A percentile compares a stretch with the other conserved stretches of the same genome.
These are phyloP conservation scores for Pagetopsis macropterus DNA, from an alignment of 2,797 vertebrate genomes.

Conservation along the genomic window DNA sequence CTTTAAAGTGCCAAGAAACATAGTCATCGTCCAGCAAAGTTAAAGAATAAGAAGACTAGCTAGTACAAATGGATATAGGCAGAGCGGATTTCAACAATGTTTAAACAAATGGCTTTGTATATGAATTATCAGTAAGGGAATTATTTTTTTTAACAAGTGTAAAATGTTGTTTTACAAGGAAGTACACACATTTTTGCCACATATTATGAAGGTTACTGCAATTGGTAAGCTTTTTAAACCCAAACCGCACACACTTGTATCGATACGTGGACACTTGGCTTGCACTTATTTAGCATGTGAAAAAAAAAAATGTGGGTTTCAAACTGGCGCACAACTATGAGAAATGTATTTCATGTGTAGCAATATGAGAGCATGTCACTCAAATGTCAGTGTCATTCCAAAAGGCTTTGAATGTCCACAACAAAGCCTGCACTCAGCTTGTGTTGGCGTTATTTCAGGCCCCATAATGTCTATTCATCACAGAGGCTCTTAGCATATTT, in stretches of 20 bases:
- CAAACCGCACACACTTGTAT: neutral
- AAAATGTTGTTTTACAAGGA: too few species aligned
- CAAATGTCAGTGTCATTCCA: slow-evolving; percentile 1
- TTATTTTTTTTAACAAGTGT: too few species aligned
- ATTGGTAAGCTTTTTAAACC: neutral
- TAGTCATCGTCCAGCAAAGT: too few species aligned
- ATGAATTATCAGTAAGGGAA: neutral
- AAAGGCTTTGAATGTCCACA: slow-evolving; percentile 9
- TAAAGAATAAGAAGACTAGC: too few species aligned
- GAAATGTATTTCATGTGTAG: neutral
- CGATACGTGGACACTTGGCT: neutral
- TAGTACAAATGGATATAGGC: too few species aligned
- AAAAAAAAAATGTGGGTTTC: neutral
- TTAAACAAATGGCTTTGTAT: too few species aligned
- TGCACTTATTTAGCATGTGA: neutral
- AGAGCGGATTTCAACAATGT: too few species aligned
- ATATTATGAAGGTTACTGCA: too few species aligned
- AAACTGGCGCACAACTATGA: neutral
- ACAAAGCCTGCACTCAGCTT: neutral
- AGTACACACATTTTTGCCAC: too few species aligned
- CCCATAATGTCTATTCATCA: slow-evolving; percentile 40
- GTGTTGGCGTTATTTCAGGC: slow-evolving; percentile 32
- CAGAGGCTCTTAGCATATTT: slow-evolving; percentile 49
- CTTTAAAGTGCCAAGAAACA: too few species aligned
- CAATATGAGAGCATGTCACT: neutral